These are phyloP conservation scores for Leptopilina clavipes DNA, from an alignment of 1,140 invertebrate species.

Conservation along the genomic window DNA sequence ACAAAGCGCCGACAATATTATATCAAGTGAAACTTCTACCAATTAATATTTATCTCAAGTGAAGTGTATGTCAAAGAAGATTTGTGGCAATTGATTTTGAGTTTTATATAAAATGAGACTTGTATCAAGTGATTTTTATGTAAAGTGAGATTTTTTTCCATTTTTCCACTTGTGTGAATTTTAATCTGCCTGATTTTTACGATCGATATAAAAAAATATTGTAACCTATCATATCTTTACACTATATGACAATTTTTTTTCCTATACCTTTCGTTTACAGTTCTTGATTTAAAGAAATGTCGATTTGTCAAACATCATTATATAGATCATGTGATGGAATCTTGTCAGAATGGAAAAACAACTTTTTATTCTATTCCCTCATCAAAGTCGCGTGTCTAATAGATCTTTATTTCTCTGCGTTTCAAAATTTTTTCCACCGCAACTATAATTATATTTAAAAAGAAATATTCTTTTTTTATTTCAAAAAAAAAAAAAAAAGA, in stretches of 20 bases:
- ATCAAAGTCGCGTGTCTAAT: neutral
- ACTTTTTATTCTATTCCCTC: neutral
- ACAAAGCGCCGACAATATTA: too few species aligned
- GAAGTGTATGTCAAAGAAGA: too few species aligned
- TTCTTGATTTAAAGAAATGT: neutral
- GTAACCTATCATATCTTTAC: neutral
- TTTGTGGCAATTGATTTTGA: too few species aligned
- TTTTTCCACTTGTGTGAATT: too few species aligned
- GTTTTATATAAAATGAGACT: too few species aligned
- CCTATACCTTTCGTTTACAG: neutral
- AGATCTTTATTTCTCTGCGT: conserved; percentile 1
- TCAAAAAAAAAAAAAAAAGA: neutral
- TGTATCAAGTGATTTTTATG: too few species aligned
- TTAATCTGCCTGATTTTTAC: too few species aligned
- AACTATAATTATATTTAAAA: neutral
- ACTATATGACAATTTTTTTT: neutral
- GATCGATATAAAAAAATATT: too few species aligned
- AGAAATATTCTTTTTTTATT: neutral
- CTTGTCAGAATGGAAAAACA: neutral
- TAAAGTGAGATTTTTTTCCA: too few species aligned
- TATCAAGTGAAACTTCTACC: too few species aligned
- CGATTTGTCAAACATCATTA: conserved; percentile 3
- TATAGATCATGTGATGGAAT: neutral
- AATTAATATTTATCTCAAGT: too few species aligned
- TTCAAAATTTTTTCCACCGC: neutral